These are phyloP conservation scores for Aptenodytes patagonicus DNA, from an alignment of 2,113 vertebrate genomes.

Conservation along the genomic window DNA sequence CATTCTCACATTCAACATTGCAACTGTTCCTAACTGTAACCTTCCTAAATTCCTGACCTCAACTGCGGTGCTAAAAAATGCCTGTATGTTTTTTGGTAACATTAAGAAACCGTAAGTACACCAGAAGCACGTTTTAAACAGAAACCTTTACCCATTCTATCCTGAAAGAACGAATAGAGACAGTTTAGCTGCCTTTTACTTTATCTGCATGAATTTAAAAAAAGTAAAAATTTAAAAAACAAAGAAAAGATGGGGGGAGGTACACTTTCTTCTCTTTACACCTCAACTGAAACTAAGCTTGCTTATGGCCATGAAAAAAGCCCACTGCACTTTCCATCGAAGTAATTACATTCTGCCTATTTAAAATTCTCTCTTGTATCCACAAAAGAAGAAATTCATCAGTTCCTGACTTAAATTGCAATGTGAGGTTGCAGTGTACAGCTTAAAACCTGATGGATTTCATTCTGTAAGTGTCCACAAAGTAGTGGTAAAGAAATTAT, in stretches of 20 bases:
- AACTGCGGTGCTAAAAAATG: neutral
- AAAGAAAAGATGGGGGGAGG: neutral
- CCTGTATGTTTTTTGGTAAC: neutral
- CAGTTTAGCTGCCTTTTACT: neutral
- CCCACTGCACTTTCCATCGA: neutral
- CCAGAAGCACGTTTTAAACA: neutral
- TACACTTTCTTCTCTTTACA: neutral
- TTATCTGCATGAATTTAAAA: neutral
- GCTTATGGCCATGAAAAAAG: neutral
- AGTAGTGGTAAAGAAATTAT: neutral
- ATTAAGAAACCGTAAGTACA: neutral
- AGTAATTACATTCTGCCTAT: slow-evolving; percentile 2
- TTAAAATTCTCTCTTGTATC: slow-evolving; percentile 32
- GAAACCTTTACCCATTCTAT: neutral
- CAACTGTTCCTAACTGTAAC: neutral
- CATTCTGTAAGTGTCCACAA: neutral
- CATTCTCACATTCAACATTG: neutral
- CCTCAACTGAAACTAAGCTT: neutral
- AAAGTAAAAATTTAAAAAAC: neutral
- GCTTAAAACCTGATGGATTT: neutral
- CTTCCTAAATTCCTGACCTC: neutral
- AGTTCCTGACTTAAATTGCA: neutral
- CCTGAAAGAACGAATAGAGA: neutral
- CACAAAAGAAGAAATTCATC: neutral
- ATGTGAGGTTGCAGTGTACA: neutral